Evolutionary conservation across 1,140 invertebrate genomes (phyloP), one percentile per base, ranked within the genome.

Genomic region (Marisa cornuarietis): DNA sequence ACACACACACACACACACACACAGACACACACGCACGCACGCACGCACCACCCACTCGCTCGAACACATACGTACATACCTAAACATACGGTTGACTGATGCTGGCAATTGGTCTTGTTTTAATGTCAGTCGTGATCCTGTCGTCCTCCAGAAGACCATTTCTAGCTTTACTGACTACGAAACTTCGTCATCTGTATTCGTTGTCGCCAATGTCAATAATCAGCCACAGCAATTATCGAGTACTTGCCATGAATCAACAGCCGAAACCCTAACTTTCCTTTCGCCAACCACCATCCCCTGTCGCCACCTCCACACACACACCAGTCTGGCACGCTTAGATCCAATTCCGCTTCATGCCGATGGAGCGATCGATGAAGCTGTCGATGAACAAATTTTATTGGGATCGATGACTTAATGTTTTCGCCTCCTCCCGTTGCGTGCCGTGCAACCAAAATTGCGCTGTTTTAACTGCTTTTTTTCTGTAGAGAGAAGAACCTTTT

Each of bases 21-120:
- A 31, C 8, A 62, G 54, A 10, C 58, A 75, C 73, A 75, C 73
- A 75, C 73, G 16, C 73, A 75, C 54, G 22, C 58, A 75, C 20
- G 0, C 54, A 63, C 58, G 62, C 54, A 24, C 58, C 51, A 73
- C 42, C 52, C 71, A 52, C 42, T 5, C 22, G 24, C 16, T 24
- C 42, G n/a, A n/a, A 73, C 71, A 54, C 51, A 73, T 49, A 52
- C 9, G 9, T 49, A 24, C 58, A 62, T 26, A 42, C 61, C n/a
- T 24, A 54, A 63, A 10, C 13, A 14, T 72, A 5, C 26, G 10
- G 20, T 75, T 31, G 62, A 51, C 18, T 20, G 10, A 22, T 14
- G 54, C 26, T 22, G 11, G 51, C 61, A 20, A 51, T 22, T 20
- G 3, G 62, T n/a, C 18, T 63, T 2, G 18, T 7, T 18, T 63